Conservation (phyloP, 2,888 invertebrate genomes). For the Troglohyphantes excavatus region DNA sequence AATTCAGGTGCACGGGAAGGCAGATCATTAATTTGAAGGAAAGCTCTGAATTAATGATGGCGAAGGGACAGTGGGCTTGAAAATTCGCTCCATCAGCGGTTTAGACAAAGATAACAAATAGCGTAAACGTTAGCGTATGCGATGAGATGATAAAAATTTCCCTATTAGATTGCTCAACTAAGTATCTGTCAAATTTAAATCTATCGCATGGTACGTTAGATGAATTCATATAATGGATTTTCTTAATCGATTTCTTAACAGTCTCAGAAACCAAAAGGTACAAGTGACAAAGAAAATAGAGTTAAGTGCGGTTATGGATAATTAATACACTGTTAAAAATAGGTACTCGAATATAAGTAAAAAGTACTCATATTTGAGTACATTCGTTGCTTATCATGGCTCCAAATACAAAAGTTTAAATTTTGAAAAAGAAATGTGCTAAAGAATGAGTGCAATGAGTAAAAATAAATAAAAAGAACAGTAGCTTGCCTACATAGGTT, state of each 20-base stretch:
- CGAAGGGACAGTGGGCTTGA: not conserved
- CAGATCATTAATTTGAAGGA: slow-evolving; percentile 40
- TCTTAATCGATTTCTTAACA: slow-evolving; percentile 2
- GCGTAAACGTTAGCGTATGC: not conserved
- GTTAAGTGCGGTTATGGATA: no score
- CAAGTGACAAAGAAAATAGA: not conserved
- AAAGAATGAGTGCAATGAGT: no score
- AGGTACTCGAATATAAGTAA: no score
- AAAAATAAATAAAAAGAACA: no score
- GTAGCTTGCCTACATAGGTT: no score
- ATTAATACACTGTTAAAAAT: no score
- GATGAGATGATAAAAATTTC: slow-evolving; percentile 21
- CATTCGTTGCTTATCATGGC: no score
- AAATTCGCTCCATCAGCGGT: slow-evolving; percentile 4
- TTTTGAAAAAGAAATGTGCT: no score
- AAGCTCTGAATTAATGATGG: slow-evolving; percentile 54
- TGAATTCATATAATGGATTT: slow-evolving; percentile 1
- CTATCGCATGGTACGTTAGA: no score
- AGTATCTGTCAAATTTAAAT: no score
- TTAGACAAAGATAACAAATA: slow-evolving; percentile 3
- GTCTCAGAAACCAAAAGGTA: not conserved
- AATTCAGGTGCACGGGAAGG: slow-evolving; percentile 36
- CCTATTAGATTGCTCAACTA: not conserved
- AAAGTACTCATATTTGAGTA: no score
- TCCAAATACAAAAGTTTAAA: no score